Evolutionary conservation across 2,888 invertebrate genomes (phyloP).

Genomic region (Neoaliturus tenellus): DNA sequence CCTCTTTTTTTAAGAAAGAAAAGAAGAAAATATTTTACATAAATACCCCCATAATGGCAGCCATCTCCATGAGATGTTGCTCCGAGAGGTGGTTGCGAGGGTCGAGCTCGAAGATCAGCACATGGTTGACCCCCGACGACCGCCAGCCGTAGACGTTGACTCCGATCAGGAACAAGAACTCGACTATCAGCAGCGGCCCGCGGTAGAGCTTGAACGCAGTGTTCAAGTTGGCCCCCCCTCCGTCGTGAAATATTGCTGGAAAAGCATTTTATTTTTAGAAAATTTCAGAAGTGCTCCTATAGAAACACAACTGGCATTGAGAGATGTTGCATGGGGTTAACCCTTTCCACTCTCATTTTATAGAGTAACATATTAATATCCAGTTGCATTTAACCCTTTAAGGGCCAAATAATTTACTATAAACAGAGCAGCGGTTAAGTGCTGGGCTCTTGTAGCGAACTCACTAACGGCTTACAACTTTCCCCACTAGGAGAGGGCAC

Average conservation of each 20-base stretch:
- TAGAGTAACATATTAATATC: no score
- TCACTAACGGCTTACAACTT: no score
- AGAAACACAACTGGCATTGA: no score
- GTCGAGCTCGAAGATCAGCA: constrained; percentile 89
- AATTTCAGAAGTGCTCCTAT: no score
- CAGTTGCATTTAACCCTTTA: no score
- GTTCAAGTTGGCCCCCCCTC: constrained; percentile 76
- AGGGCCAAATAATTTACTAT: no score
- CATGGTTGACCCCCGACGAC: constrained; percentile 89
- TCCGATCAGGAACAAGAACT: constrained; percentile 86
- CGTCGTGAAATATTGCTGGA: constrained; percentile 73
- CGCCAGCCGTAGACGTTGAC: constrained; percentile 90
- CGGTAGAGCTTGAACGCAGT: constrained; percentile 87
- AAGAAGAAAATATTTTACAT: no score
- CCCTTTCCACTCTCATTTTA: no score
- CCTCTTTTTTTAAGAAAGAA: constrained; percentile 84
- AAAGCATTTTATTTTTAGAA: not conserved
- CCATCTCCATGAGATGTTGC: constrained; percentile 71
- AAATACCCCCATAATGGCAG: constrained; percentile 44
- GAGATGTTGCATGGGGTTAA: no score
- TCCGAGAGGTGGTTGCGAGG: constrained; percentile 86
- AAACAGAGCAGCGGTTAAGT: no score
- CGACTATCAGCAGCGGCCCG: constrained; percentile 85
- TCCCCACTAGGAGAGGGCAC: no score
- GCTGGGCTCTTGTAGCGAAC: no score